Conservation (phyloP, 2,888 invertebrate species). For the Melinaea marsaeus region DNA sequence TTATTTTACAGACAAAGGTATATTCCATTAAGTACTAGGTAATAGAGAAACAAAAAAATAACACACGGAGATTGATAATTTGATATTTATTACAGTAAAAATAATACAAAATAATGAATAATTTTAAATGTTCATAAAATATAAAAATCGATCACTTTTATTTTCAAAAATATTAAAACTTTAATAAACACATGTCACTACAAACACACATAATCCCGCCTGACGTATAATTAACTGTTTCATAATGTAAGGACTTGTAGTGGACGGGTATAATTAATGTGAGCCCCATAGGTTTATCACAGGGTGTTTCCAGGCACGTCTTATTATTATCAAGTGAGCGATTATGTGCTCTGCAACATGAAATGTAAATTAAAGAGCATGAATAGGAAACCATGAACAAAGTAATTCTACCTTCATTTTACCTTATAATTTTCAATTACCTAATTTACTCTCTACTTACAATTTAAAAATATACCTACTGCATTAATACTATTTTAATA, state of each 20-base stretch:
- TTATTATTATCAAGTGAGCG: conserved; percentile 2
- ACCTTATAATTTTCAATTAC: neutral
- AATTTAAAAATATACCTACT: neutral
- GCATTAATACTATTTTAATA: neutral
- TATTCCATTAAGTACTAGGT: too few relatives aligned
- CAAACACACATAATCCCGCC: neutral
- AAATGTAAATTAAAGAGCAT: neutral
- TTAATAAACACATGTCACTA: too few relatives aligned
- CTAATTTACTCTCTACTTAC: too few relatives aligned
- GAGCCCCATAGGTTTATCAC: neutral
- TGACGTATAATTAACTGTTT: conserved; percentile 32
- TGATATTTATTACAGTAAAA: too few relatives aligned
- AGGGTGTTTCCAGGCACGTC: neutral
- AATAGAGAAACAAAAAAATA: too few relatives aligned
- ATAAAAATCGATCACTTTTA: too few relatives aligned
- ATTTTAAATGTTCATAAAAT: too few relatives aligned
- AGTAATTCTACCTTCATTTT: neutral
- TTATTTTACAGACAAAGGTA: too few relatives aligned
- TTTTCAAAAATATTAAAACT: too few relatives aligned
- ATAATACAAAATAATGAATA: too few relatives aligned
- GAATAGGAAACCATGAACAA: neutral
- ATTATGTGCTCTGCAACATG: neutral
- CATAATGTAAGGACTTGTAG: conserved; percentile 22
- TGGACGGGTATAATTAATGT: conserved; percentile 30
- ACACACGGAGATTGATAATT: too few relatives aligned